Percentiles rank a stretch among this genome's conserved stretches.
These are phyloP conservation scores for Anguilla anguilla DNA, from an alignment of 2,797 vertebrate genomes.

Conservation along the genomic window DNA sequence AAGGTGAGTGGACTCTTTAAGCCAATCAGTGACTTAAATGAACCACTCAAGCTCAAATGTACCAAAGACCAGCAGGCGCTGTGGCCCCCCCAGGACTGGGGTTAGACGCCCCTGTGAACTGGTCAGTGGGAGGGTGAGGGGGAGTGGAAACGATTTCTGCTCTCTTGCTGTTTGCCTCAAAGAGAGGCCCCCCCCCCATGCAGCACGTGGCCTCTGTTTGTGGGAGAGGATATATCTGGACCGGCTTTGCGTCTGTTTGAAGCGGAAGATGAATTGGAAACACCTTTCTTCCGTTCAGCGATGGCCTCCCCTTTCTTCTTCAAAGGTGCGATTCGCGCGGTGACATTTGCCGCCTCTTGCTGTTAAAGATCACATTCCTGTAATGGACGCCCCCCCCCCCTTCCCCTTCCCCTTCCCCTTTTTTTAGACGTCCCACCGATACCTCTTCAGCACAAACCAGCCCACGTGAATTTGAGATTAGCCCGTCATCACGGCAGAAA, in stretches of 20 bases:
- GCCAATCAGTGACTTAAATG: too few species aligned
- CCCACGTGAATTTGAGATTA: neutral
- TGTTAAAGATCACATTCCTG: slow-evolving; percentile 15
- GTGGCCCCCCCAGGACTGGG: too few species aligned
- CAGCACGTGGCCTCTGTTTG: slow-evolving; percentile 41
- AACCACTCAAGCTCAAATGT: too few species aligned
- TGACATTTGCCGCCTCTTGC: slow-evolving; percentile 66
- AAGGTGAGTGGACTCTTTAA: too few species aligned
- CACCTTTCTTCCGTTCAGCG: slow-evolving; percentile 40
- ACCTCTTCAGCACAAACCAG: slow-evolving; percentile 14
- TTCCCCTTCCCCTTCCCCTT: too few species aligned
- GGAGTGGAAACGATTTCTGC: slow-evolving; percentile 46
- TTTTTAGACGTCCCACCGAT: slow-evolving; percentile 37
- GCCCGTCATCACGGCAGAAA: neutral
- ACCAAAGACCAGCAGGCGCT: neutral
- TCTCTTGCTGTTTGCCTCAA: slow-evolving; percentile 60
- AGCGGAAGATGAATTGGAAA: slow-evolving; percentile 66
- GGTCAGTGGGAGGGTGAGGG: slow-evolving; percentile 30
- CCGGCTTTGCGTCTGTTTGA: slow-evolving; percentile 64
- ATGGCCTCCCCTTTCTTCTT: slow-evolving; percentile 68
- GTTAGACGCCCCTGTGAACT: slow-evolving; percentile 26
- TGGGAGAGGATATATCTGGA: slow-evolving; percentile 66
- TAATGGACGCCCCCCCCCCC: slow-evolving; percentile 44
- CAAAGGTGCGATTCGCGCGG: slow-evolving; percentile 71
- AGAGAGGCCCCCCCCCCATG: slow-evolving; percentile 40